Conservation (phyloP, 2,888 invertebrate species). For the Drosophila putrida region DNA sequence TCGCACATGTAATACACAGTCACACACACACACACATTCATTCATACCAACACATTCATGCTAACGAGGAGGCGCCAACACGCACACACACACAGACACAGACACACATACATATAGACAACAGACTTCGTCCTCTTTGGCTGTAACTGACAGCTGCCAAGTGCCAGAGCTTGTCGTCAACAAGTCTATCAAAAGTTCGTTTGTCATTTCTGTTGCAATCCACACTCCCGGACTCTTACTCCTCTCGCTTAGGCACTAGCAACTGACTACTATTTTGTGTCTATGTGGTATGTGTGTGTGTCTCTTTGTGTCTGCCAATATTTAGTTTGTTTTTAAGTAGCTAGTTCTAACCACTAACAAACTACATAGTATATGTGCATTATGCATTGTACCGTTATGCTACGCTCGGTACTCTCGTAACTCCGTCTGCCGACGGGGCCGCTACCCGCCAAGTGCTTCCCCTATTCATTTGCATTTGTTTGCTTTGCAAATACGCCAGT, state of each 20-base stretch:
- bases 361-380: background rate
- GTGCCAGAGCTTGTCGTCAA: conserved; percentile 80
- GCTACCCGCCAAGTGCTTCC: conserved; percentile 48
- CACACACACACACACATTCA: conserved; percentile 18
- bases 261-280: conserved; percentile 7
- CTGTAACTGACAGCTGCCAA: conserved; percentile 77
- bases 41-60: conserved; percentile 1
- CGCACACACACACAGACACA: conserved; percentile 9
- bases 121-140: conserved; percentile 35
- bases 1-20: conserved; percentile 38
- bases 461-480: conserved; percentile 65
- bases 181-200: conserved; percentile 82
- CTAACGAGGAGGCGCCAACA: conserved; percentile 28
- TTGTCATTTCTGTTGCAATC: conserved; percentile 79
- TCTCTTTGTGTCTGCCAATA: conserved; percentile 58
- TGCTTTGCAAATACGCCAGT: conserved; percentile 43
- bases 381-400: background rate
- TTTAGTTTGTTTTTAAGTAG: conserved; percentile 60
- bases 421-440: background rate
- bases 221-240: conserved; percentile 14
- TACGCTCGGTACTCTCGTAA: background rate
- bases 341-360: conserved; percentile 1
- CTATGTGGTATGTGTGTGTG: conserved; percentile 19
- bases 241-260: background rate
- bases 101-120: conserved; percentile 21